Evolutionary conservation across 1,140 invertebrate genomes (phyloP).

Genomic region (Drosophila teissieri): DNA sequence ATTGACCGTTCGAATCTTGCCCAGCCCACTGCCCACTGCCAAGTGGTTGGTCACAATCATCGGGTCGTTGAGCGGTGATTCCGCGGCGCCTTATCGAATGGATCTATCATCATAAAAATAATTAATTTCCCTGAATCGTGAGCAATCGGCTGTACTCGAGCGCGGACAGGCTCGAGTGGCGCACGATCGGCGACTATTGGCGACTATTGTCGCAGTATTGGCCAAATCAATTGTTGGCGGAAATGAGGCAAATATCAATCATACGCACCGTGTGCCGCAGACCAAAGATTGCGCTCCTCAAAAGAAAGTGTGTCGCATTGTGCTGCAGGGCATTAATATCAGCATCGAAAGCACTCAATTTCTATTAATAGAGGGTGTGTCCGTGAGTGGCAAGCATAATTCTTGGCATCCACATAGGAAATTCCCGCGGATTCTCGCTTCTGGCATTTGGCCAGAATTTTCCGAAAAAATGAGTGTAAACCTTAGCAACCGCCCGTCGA

Average conservation of each 20-base stretch:
- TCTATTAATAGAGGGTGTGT: conserved; percentile 19
- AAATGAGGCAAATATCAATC: conserved; percentile 66
- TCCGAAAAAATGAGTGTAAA: conserved; percentile 19
- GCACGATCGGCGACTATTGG: conserved; percentile 14
- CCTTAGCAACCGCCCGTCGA: neutral
- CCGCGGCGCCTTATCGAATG: conserved; percentile 34
- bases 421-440: conserved; percentile 20
- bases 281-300: conserved; percentile 26
- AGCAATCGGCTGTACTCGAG: conserved; percentile 14
- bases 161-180: conserved; percentile 35
- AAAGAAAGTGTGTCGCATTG: conserved; percentile 46
- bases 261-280: conserved; percentile 57
- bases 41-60: conserved; percentile 21
- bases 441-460: conserved; percentile 30
- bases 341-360: conserved; percentile 27
- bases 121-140: conserved; percentile 48
- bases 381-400: conserved; percentile 26
- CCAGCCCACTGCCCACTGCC: neutral
- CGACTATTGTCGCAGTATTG: conserved; percentile 24
- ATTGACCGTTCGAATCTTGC: conserved; percentile 20
- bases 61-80: conserved; percentile 21
- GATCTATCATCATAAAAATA: conserved; percentile 53
- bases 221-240: conserved; percentile 52
- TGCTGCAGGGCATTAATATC: conserved; percentile 14
- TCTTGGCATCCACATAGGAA: conserved; percentile 36